Percentiles rank a stretch among this genome's conserved stretches.
Conservation (phyloP, 2,797 vertebrate genomes). For the Urocyon cinereoargenteus region DNA sequence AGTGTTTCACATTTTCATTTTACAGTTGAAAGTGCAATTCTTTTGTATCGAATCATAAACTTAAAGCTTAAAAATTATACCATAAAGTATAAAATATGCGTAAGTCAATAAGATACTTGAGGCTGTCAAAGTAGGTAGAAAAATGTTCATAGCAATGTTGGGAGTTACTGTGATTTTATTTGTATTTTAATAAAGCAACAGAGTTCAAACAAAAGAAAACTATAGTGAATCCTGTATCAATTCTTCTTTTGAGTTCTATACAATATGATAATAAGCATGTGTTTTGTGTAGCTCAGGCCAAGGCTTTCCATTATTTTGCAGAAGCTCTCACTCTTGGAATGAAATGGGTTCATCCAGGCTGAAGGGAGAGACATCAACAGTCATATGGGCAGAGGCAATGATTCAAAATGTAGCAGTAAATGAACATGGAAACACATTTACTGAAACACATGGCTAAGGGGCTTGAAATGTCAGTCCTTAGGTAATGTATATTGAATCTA, state of each 20-base stretch:
- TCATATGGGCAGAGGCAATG: slow-evolving; percentile 25
- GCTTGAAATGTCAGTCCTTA: slow-evolving; percentile 65
- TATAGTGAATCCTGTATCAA: neutral
- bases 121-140: neutral
- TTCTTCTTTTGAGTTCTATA: neutral
- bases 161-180: slow-evolving; percentile 5
- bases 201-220: neutral
- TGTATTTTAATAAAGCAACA: slow-evolving; percentile 32
- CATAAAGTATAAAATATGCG: neutral
- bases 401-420: slow-evolving; percentile 66
- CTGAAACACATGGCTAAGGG: slow-evolving; percentile 56
- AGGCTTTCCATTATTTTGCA: slow-evolving; percentile 55
- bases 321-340: slow-evolving; percentile 35
- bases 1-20: neutral
- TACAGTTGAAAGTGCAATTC: neutral
- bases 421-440: slow-evolving; percentile 72
- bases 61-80: neutral
- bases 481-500: slow-evolving; percentile 50
- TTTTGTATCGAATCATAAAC: neutral
- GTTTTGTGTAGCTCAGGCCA: neutral
- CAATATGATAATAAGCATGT: neutral
- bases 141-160: slow-evolving; percentile 4
- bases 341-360: slow-evolving; percentile 52
- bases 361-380: slow-evolving; percentile 32
- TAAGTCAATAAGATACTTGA: neutral